These are phyloP conservation scores for Marcusenius ussheri DNA, from an alignment of 2,113 vertebrate species.

Conservation along the genomic window DNA sequence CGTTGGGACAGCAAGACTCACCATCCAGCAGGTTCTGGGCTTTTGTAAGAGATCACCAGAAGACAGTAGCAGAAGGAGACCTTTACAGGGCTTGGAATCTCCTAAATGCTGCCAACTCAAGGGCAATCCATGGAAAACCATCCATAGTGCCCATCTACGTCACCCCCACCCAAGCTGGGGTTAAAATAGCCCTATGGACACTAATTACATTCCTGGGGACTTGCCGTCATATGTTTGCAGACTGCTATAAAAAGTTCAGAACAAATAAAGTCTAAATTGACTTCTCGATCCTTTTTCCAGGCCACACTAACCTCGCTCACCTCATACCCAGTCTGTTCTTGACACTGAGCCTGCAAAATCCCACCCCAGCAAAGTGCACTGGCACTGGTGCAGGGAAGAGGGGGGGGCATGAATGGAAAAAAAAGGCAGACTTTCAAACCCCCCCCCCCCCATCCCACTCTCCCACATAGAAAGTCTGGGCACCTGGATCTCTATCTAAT, in stretches of 20 bases:
- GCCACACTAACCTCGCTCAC: background rate
- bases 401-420: background rate
- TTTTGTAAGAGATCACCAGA: background rate
- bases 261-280: background rate
- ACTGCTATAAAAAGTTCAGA: background rate
- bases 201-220: background rate
- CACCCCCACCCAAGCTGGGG: background rate
- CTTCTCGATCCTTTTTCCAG: background rate
- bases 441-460: background rate
- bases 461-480: background rate
- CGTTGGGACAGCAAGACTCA: background rate
- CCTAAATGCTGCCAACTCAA: background rate
- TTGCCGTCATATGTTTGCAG: background rate
- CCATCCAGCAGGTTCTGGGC: background rate
- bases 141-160: background rate
- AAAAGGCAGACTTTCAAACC: background rate
- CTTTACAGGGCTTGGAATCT: background rate
- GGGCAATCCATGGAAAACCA: background rate
- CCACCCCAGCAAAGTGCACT: background rate
- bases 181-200: background rate
- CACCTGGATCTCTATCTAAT: background rate
- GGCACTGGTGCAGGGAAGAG: background rate
- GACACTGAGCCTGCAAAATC: background rate
- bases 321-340: background rate
- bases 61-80: background rate